A percentile compares a stretch with the other conserved stretches of the same genome.
These are phyloP conservation scores for Gadus chalcogrammus DNA, from an alignment of 2,113 vertebrate genomes.

Conservation along the genomic window DNA sequence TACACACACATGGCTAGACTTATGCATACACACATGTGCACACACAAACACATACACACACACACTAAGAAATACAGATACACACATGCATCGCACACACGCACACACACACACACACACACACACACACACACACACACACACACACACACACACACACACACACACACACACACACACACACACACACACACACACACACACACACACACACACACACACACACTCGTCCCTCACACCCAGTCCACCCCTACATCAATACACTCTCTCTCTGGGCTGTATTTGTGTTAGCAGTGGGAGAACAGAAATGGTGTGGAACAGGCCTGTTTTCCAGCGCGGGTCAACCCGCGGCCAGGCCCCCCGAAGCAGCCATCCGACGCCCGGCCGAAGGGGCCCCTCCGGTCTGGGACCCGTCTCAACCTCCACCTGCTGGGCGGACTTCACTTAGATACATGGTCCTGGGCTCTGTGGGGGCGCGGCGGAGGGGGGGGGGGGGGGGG, in stretches of 20 bases:
- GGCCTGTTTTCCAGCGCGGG: conserved; percentile 77
- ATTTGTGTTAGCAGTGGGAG: conserved; percentile 84
- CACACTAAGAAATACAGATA: no score
- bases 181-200: no score
- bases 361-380: conserved; percentile 83
- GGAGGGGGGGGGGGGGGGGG: conserved; percentile 24
- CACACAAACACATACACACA: no score
- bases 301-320: conserved; percentile 86
- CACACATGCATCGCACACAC: no score
- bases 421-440: conserved; percentile 92
- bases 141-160: no score
- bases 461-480: conserved; percentile 77
- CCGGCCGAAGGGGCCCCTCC: conserved; percentile 72
- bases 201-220: conserved; percentile 35
- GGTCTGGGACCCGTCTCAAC: conserved; percentile 89
- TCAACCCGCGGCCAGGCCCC: conserved; percentile 85
- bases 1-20: no score
- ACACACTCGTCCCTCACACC: conserved; percentile 49
- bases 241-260: no score
- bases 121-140: no score
- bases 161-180: no score
- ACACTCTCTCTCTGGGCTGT: no score
- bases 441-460: conserved; percentile 86
- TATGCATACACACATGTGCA: no score
- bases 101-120: no score